These are phyloP conservation scores for Bos javanicus DNA, from an alignment of 2,113 vertebrate species.

Conservation along the genomic window DNA sequence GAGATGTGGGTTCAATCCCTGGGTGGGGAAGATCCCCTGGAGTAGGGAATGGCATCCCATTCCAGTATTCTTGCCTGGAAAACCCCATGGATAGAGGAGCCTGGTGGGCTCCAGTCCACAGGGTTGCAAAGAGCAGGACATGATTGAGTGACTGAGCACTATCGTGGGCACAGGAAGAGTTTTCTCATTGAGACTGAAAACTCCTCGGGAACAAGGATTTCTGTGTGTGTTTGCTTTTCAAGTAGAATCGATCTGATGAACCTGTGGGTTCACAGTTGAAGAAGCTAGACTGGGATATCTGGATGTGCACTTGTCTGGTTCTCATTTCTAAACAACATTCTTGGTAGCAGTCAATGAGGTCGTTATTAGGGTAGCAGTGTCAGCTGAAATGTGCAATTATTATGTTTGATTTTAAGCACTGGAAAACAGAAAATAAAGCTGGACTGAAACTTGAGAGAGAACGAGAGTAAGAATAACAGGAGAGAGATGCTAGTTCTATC, in stretches of 20 bases:
- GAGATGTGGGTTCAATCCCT: not conserved
- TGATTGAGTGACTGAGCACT: not conserved
- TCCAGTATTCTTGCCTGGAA: not conserved
- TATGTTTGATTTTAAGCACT: not conserved
- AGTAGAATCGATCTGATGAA: not conserved
- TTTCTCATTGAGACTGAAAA: not conserved
- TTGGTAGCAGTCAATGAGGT: not conserved
- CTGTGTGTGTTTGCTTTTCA: not conserved
- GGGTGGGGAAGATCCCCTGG: not conserved
- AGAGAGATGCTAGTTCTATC: not conserved
- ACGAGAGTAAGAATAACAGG: not conserved
- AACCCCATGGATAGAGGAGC: not conserved
- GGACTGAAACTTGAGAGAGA: not conserved
- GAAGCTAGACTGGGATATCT: not conserved
- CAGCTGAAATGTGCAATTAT: not conserved
- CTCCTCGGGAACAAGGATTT: not conserved
- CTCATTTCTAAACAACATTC: not conserved
- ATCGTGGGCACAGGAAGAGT: fast-evolving
- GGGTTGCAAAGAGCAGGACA: not conserved
- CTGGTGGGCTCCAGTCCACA: not conserved
- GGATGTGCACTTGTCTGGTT: not conserved
- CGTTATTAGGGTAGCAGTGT: not conserved
- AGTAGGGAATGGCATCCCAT: not conserved
- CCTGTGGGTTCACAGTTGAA: not conserved
- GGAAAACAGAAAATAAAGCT: not conserved